A percentile compares a stretch with the other conserved stretches of the same genome.
These are phyloP conservation scores for Scelioninae gen. 2 DNA, from an alignment of 2,888 invertebrate genomes.

Conservation along the genomic window DNA sequence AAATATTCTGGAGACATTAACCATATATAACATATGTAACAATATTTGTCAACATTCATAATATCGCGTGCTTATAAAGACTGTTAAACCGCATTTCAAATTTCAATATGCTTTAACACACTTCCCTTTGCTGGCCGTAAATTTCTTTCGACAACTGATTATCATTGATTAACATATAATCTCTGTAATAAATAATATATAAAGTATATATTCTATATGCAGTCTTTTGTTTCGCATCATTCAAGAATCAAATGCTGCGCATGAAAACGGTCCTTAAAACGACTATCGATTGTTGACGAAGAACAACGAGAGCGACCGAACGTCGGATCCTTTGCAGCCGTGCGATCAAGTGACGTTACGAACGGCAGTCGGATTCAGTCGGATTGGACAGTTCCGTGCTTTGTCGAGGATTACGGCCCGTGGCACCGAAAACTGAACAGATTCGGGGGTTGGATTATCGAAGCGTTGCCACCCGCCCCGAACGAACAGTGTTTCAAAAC, in stretches of 20 bases:
- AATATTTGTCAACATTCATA: no score
- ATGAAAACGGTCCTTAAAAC: slow-evolving; percentile 5
- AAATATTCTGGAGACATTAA: no score
- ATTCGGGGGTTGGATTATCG: slow-evolving; percentile 1
- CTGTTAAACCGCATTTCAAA: no score
- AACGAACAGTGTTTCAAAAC: background rate
- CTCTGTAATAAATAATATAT: no score
- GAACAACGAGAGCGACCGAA: slow-evolving; percentile 34
- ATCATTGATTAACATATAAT: no score
- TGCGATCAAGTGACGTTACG: slow-evolving; percentile 49
- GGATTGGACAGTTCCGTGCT: slow-evolving; percentile 38
- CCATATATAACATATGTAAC: no score
- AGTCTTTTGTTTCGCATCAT: no score
- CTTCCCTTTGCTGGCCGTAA: no score
- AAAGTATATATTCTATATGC: no score
- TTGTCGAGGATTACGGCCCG: slow-evolving; percentile 4
- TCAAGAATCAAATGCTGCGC: background rate
- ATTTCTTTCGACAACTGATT: no score
- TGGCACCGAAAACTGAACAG: slow-evolving; percentile 3
- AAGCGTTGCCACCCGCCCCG: background rate
- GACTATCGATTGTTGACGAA: slow-evolving; percentile 49
- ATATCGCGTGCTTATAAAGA: no score
- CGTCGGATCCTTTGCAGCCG: slow-evolving; percentile 31
- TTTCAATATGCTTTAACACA: no score
- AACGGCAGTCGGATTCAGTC: slow-evolving; percentile 53